These are phyloP conservation scores for Alfaro cultratus DNA, from an alignment of 2,797 vertebrate genomes.

Conservation along the genomic window DNA sequence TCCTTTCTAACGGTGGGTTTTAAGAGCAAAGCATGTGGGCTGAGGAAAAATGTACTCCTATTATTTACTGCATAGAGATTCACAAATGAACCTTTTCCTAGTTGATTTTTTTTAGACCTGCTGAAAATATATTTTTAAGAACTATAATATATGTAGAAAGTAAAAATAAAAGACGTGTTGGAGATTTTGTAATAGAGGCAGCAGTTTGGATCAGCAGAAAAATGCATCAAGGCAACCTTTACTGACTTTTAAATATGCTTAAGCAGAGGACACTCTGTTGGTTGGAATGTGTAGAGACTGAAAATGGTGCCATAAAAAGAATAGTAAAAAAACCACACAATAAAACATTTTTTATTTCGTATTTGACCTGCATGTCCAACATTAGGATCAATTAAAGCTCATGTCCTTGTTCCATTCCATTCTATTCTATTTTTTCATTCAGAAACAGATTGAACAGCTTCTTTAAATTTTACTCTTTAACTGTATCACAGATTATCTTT, in stretches of 20 bases:
- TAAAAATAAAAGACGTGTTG: not conserved
- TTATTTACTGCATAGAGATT: not conserved
- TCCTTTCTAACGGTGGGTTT: not conserved
- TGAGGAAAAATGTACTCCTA: not conserved
- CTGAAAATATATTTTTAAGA: not conserved
- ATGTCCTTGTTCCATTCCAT: not conserved
- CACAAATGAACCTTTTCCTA: not conserved
- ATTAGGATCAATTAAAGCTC: not conserved
- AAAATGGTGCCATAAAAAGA: not conserved
- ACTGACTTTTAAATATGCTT: not conserved
- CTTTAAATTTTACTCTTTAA: not conserved
- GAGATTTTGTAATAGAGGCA: not conserved
- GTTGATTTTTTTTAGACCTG: not conserved
- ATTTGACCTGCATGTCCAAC: not conserved
- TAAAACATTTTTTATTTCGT: not conserved
- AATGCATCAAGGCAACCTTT: not conserved
- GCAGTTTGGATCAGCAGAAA: not conserved
- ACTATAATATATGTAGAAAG: not conserved
- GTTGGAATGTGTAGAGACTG: not conserved
- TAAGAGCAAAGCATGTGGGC: not conserved
- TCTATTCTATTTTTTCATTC: not conserved
- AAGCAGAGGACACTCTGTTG: not conserved
- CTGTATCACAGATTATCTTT: not conserved
- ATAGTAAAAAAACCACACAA: not conserved
- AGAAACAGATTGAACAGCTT: not conserved